A percentile compares a stretch with the other conserved stretches of the same genome.
These are phyloP conservation scores for Verasper variegatus DNA, from an alignment of 2,113 vertebrate genomes.

Conservation along the genomic window DNA sequence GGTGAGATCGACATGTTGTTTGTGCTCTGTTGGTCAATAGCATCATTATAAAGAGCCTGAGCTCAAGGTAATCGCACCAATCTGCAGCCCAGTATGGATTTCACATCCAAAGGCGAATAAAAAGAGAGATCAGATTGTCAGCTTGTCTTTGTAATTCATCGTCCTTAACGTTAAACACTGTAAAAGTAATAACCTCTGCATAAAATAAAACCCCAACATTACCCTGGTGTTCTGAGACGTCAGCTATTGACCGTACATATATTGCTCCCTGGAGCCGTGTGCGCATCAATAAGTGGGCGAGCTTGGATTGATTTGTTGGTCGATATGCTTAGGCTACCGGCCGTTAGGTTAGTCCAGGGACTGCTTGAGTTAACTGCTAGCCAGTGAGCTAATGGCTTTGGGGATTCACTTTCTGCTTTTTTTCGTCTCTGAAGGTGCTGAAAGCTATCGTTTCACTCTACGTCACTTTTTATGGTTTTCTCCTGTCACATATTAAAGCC, in stretches of 20 bases:
- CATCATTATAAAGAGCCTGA: constrained; percentile 25
- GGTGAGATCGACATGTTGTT: constrained; percentile 28
- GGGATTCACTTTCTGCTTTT: constrained; percentile 24
- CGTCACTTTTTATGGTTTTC: neutral
- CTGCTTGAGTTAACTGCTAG: constrained; percentile 51
- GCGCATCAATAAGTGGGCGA: constrained; percentile 56
- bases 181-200: constrained; percentile 41
- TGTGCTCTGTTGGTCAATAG: constrained; percentile 19
- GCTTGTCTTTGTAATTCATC: constrained; percentile 2
- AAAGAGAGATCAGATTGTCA: constrained; percentile 11
- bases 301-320: constrained; percentile 64
- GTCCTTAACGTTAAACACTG: neutral
- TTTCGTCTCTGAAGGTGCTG: constrained; percentile 5
- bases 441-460: constrained; percentile 6
- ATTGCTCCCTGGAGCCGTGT: constrained; percentile 40
- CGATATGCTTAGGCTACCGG: constrained; percentile 62
- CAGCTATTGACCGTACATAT: constrained; percentile 36
- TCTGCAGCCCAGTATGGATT: constrained; percentile 19
- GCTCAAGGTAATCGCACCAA: neutral
- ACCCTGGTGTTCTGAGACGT: constrained; percentile 10
- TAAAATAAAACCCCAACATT: constrained; percentile 19
- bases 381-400: constrained; percentile 35
- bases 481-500: neutral
- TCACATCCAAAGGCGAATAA: constrained; percentile 20
- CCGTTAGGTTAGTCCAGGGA: constrained; percentile 59